phyloP scores from a whole-genome alignment of 2,113 vertebrate genomes.

The Gallinago undulata region DNA sequence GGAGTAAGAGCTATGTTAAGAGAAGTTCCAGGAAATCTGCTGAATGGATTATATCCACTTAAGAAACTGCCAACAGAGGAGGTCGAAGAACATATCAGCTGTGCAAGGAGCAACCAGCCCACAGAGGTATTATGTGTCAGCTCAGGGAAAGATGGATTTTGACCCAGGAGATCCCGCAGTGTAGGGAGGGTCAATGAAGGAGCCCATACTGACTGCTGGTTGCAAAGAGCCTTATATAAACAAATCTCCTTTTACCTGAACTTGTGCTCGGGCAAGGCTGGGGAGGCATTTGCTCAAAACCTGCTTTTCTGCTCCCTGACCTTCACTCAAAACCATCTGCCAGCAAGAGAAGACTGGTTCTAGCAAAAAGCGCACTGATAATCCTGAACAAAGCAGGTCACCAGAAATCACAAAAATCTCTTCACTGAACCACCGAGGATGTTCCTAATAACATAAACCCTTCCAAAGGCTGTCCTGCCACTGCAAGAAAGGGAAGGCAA shows the following conservation, averaged over 20 bases:
- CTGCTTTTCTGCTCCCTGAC: not conserved
- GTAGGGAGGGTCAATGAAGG: not conserved
- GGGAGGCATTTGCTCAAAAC: not conserved
- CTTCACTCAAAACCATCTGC: not conserved
- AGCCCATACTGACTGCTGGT: not conserved
- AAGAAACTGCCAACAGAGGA: not conserved
- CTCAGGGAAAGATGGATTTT: slow-evolving; percentile 5
- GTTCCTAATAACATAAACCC: not conserved
- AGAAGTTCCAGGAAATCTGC: slow-evolving; percentile 38
- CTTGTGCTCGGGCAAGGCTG: fast-evolving
- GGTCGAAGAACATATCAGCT: not conserved
- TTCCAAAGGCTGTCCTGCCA: not conserved
- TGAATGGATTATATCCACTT: slow-evolving; percentile 25
- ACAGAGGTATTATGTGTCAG: slow-evolving; percentile 7
- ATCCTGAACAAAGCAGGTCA: not conserved
- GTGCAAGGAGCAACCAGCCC: not conserved
- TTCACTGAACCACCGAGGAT: not conserved
- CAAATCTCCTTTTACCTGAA: not conserved
- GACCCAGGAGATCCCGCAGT: not conserved
- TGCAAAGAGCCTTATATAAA: not conserved
- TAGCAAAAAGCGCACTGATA: not conserved
- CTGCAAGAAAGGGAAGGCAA: not conserved
- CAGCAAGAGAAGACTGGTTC: not conserved
- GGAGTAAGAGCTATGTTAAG: not conserved
- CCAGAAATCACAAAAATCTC: not conserved